phyloP scores from a whole-genome alignment of 2,888 invertebrate genomes.

The Portevinia maculata region DNA sequence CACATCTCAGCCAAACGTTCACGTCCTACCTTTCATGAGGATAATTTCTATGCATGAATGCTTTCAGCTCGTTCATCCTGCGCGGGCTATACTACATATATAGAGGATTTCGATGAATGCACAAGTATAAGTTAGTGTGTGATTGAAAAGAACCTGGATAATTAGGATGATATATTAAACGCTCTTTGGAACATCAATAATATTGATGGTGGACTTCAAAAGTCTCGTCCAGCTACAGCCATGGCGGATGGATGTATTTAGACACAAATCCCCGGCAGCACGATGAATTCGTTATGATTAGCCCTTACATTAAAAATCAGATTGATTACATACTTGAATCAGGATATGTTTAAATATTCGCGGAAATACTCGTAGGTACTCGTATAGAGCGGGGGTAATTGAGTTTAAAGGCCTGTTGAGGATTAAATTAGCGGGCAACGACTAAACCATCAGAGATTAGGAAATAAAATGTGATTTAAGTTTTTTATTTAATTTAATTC shows the following conservation, averaged over 20 bases:
- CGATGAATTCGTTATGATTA: conserved; percentile 16
- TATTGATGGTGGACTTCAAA: conserved; percentile 24
- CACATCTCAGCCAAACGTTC: neutral
- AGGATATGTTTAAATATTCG: conserved; percentile 11
- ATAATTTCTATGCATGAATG: conserved; percentile 53
- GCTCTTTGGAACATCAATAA: conserved; percentile 42
- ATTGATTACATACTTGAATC: conserved; percentile 2
- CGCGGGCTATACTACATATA: neutral
- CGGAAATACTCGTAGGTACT: too few relatives aligned
- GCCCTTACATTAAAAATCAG: conserved; percentile 14
- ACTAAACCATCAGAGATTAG: too few relatives aligned
- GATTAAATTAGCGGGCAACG: too few relatives aligned
- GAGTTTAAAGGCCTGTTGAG: too few relatives aligned
- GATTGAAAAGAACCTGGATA: conserved; percentile 47
- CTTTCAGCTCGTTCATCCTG: conserved; percentile 24
- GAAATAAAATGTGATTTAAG: too few relatives aligned
- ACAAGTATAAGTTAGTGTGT: neutral
- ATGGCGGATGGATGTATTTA: neutral
- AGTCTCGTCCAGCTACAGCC: neutral
- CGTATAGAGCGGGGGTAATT: too few relatives aligned
- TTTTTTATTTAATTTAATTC: too few relatives aligned
- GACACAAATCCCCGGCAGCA: conserved; percentile 1
- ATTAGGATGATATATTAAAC: conserved; percentile 60
- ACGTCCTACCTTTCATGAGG: conserved; percentile 36
- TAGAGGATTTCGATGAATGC: conserved; percentile 9